Conservation (phyloP, 2,113 vertebrate species). For the Microtus oregoni region DNA sequence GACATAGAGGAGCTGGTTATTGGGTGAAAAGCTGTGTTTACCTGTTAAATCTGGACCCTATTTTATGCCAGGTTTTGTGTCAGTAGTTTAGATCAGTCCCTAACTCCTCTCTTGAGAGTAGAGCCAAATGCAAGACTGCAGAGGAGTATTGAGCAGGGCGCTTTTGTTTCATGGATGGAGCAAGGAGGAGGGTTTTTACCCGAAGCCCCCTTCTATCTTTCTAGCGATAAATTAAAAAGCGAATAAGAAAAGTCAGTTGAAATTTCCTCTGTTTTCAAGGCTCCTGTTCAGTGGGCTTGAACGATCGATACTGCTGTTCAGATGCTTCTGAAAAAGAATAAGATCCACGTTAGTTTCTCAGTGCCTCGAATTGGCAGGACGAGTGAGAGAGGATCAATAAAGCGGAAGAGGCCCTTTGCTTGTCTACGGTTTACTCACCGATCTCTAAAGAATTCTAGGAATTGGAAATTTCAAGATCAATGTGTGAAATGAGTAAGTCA, state of each 20-base stretch:
- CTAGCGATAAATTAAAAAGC: not conserved
- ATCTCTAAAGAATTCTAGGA: constrained; percentile 56
- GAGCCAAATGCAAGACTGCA: not conserved
- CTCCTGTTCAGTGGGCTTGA: constrained; percentile 26
- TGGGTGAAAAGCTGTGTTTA: not conserved
- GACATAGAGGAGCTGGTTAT: not conserved
- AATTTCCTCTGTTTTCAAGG: constrained; percentile 38
- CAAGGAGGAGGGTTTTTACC: not conserved
- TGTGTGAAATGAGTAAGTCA: constrained; percentile 33
- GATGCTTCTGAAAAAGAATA: constrained; percentile 42
- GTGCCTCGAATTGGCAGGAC: not conserved
- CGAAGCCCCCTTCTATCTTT: not conserved
- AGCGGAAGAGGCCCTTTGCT: not conserved
- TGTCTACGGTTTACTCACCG: not conserved
- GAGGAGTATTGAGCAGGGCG: not conserved
- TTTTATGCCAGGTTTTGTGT: not conserved
- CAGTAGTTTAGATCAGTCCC: not conserved
- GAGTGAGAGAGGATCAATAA: not conserved
- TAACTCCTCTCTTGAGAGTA: not conserved
- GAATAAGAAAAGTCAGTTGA: constrained; percentile 13
- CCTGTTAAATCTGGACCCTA: not conserved
- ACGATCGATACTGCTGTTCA: constrained; percentile 52
- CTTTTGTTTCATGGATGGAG: not conserved
- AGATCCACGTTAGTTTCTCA: constrained; percentile 1
- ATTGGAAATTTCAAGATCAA: constrained; percentile 55